Evolutionary conservation across 2,888 invertebrate species (phyloP), one percentile per base, ranked within the genome.

Genomic region (Dione vanillae): DNA sequence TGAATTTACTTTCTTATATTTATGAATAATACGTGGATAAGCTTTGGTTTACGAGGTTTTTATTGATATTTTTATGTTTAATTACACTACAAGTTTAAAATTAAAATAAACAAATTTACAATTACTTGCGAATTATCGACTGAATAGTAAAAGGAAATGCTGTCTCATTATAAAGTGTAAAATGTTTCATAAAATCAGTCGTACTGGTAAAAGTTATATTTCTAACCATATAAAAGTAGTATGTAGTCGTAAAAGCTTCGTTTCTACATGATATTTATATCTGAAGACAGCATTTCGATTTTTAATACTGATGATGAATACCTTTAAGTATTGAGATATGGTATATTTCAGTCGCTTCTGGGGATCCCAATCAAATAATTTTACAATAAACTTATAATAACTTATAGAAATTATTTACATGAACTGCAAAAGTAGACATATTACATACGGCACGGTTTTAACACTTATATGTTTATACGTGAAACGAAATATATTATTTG

Each of bases 391-490:
- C 84, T 83, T 86, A 88, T 80, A 76, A 81, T 86, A 89, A 88
- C 90, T 90, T 90, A 91, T 83, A 84, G 76, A 89, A 89, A 88
- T 83, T 92, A 91, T 92, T 89, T 92, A 92, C 92, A 92, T 80
- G 82, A 78, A 86, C 82, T 85, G 61, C 35, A 67, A 73, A 65
- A 67, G 74, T 52, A 62, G 69, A 45, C 72, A 56, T 47, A 70
- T 66, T 65, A 72, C 70, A 74, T 72, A 70, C 67, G n/a, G 70
- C 68, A 68, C 61, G 43, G 11, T 47, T 11, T 11, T 37, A 11
- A 12, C 11, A 40, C 37, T 10, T 11, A 49, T 16, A 16, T 40
- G 16, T 19, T 7, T 56, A n/a, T 37, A n/a, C n/a, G n/a, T n/a
- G n/a, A n/a, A n/a, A n/a, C n/a, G n/a, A n/a, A n/a, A n/a, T n/a